These are phyloP conservation scores for Pangasianodon gigas DNA, from an alignment of 2,113 vertebrate species.

Conservation along the genomic window DNA sequence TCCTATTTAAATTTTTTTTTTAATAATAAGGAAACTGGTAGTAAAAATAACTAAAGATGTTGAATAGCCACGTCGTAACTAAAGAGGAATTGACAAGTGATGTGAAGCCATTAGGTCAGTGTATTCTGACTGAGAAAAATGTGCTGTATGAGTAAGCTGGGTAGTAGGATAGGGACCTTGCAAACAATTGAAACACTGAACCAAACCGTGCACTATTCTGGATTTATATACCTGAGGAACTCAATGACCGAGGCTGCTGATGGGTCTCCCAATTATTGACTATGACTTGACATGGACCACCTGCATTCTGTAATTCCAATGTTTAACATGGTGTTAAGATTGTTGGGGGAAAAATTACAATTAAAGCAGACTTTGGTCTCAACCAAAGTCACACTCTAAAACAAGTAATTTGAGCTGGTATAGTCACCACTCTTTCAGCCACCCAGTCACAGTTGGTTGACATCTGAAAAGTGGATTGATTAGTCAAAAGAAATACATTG, in stretches of 20 bases:
- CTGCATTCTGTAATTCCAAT: slow-evolving; percentile 97
- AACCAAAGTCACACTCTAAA: slow-evolving; percentile 49
- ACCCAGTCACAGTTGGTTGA: slow-evolving; percentile 60
- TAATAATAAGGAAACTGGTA: not conserved
- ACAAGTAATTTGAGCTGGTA: slow-evolving; percentile 60
- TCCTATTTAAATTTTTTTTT: no score
- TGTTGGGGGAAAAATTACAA: slow-evolving; percentile 56
- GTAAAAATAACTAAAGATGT: not conserved
- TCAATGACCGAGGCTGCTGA: slow-evolving; percentile 94
- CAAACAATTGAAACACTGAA: slow-evolving; percentile 52
- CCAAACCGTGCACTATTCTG: slow-evolving; percentile 46
- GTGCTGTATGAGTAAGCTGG: not conserved
- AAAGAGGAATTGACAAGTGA: not conserved
- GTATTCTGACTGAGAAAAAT: not conserved
- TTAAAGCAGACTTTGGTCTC: slow-evolving; percentile 49
- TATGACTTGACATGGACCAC: slow-evolving; percentile 94
- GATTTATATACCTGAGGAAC: slow-evolving; percentile 90
- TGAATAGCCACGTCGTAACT: not conserved
- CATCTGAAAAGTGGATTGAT: slow-evolving; percentile 73
- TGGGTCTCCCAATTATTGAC: slow-evolving; percentile 99
- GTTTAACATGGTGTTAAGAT: slow-evolving; percentile 79
- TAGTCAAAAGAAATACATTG: slow-evolving; percentile 58
- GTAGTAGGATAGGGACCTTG: not conserved
- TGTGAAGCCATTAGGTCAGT: not conserved
- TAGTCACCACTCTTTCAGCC: slow-evolving; percentile 64